A percentile compares a stretch with the other conserved stretches of the same genome.
Evolutionary conservation across 2,113 vertebrate species (phyloP).

Genomic region (Pterophyllum scalare): DNA sequence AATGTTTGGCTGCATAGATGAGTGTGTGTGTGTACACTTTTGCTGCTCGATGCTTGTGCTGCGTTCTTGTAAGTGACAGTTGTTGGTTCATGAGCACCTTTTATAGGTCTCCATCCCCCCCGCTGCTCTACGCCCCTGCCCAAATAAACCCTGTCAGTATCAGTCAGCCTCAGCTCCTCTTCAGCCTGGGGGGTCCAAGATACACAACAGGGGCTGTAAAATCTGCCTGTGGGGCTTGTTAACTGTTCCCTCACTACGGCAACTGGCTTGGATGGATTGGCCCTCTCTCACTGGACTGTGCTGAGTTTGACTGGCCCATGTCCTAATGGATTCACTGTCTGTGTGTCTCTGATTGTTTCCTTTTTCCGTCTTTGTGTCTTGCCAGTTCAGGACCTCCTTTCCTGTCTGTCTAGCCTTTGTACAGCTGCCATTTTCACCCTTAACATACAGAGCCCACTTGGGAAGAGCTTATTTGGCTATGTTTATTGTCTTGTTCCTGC

Average conservation of each 20-base stretch:
- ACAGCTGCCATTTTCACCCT: constrained; percentile 47
- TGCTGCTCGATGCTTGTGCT: constrained; percentile 5
- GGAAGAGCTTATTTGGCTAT: background rate
- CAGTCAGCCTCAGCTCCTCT: constrained; percentile 70
- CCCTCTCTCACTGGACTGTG: constrained; percentile 22
- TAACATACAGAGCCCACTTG: constrained; percentile 24
- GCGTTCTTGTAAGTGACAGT: constrained; percentile 82
- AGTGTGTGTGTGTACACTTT: background rate
- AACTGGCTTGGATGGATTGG: constrained; percentile 70
- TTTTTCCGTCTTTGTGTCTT: constrained; percentile 63
- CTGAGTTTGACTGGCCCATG: constrained; percentile 51
- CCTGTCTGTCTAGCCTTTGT: constrained; percentile 53
- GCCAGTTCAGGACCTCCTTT: constrained; percentile 57
- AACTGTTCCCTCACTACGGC: constrained; percentile 72
- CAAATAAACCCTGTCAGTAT: constrained; percentile 76
- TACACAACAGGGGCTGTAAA: constrained; percentile 76
- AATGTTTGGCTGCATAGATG: constrained; percentile 33
- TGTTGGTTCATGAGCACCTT: constrained; percentile 79
- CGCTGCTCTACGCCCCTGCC: constrained; percentile 27
- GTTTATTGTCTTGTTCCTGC: background rate
- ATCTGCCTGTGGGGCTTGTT: constrained; percentile 73
- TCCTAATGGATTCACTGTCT: constrained; percentile 63
- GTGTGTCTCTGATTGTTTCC: constrained; percentile 61
- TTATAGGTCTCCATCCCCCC: constrained; percentile 58
- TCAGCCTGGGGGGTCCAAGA: constrained; percentile 78